These are phyloP conservation scores for Venustaconcha ellipsiformis DNA, from an alignment of 1,140 invertebrate genomes.

Conservation along the genomic window DNA sequence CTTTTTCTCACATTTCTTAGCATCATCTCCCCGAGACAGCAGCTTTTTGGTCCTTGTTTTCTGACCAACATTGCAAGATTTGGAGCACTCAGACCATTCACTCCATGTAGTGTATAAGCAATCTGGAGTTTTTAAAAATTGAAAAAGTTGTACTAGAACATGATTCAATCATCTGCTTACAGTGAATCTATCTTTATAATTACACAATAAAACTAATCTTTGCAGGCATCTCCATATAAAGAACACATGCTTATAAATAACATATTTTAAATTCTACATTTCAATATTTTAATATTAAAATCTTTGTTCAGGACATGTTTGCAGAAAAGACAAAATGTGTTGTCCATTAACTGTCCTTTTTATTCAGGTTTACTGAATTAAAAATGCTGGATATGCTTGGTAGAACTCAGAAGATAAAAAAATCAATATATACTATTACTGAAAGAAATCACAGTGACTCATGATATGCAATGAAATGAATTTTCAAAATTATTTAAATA, in stretches of 20 bases:
- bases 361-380: too few relatives aligned
- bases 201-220: background rate
- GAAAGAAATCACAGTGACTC: too few relatives aligned
- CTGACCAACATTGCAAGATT: conserved; percentile 35
- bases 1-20: conserved; percentile 16
- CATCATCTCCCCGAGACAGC: background rate
- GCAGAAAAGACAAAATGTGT: too few relatives aligned
- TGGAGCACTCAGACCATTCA: conserved; percentile 26
- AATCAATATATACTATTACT: too few relatives aligned
- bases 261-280: background rate
- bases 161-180: background rate
- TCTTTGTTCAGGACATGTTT: too few relatives aligned
- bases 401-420: too few relatives aligned
- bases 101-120: conserved; percentile 30
- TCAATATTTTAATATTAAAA: too few relatives aligned
- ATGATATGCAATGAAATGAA: too few relatives aligned
- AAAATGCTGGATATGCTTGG: too few relatives aligned
- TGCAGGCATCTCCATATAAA: background rate
- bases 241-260: background rate
- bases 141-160: background rate
- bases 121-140: conserved; percentile 8
- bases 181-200: background rate
- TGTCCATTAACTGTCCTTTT: too few relatives aligned
- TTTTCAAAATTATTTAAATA: too few relatives aligned
- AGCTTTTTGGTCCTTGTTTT: conserved; percentile 14